Evolutionary conservation across 2,888 invertebrate species (phyloP), one percentile per base, ranked within the genome.

Genomic region (Synergus itoensis): DNA sequence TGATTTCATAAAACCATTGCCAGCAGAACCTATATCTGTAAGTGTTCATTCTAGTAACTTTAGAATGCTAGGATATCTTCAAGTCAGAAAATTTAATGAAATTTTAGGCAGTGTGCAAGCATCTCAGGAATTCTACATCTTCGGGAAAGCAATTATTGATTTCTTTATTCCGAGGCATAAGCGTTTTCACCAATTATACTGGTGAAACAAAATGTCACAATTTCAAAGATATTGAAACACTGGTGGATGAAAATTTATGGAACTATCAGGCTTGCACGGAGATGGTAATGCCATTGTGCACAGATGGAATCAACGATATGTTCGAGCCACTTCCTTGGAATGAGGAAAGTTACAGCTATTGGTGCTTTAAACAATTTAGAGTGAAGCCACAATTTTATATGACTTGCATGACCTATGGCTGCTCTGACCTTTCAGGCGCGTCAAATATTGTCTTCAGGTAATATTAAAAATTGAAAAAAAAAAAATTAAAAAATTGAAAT

Each of bases 251-350:
- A 14, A 85, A 90, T 8, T 97, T 96, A 0, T 99, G 98, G 98
- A 93, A 95, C 83, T 97, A 96, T 90, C 93, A 98, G 96, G 94
- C 96, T 0, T 99, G 99, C 90, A 98, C 98, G 36, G 99, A 99
- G 92, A 98, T 99, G 97, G 96, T 98, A 81, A 98, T 99, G 97
- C 99, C 99, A 0, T 95, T 97, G 93, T 99, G 99, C 91, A 93
- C 95, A 11, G 95, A 95, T 84, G 97, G 96, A 60, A 92, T 93
- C 1, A 93, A 94, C 11, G 98, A 97, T 88, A 98, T 99, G 96
- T 98, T 98, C 90, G 96, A 96, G 88, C 94, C 95, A 0, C 82
- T 88, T 0, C 89, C 94, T 0, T 99, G 98, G 98, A 94, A 97
- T 92, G 94, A 95, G 77, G 94, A 94, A 1, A 86, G 92, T 28